Percentiles rank a stretch among this genome's conserved stretches.
phyloP scores from a whole-genome alignment of 1,140 invertebrate genomes.

The Latrodectus geometricus region DNA sequence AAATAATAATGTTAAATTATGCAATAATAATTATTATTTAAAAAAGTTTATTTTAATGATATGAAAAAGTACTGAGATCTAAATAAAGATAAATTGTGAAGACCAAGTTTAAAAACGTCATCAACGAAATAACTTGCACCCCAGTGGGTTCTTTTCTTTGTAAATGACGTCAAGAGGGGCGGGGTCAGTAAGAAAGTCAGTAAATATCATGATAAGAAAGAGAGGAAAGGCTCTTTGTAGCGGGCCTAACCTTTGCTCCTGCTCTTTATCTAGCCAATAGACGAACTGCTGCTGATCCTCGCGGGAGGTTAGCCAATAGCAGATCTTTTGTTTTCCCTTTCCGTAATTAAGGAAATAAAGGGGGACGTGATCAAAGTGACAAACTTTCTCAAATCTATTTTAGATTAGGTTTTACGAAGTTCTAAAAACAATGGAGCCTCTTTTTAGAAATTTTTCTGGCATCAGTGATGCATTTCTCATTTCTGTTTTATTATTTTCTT shows the following conservation, averaged over 20 bases:
- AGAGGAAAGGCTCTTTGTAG: conserved; percentile 37
- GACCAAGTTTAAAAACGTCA: no score
- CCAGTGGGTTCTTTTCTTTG: not conserved
- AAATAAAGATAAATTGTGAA: no score
- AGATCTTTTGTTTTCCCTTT: conserved; percentile 38
- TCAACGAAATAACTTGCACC: no score
- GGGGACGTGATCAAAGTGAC: conserved; percentile 27
- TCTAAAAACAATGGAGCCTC: no score
- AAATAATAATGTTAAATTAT: no score
- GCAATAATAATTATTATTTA: no score
- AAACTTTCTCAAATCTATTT: not conserved
- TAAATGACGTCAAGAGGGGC: conserved; percentile 27
- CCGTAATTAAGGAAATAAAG: conserved; percentile 31
- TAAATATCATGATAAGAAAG: not conserved
- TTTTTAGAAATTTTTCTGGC: no score
- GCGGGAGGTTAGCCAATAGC: conserved; percentile 41
- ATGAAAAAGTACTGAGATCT: no score
- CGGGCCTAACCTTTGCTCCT: conserved; percentile 41
- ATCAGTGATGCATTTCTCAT: no score
- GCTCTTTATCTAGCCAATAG: conserved; percentile 34
- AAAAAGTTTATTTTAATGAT: no score
- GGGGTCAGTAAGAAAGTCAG: not conserved
- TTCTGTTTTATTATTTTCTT: no score
- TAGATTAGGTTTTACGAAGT: no score
- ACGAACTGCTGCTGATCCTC: conserved; percentile 20